Evolutionary conservation across 2,113 vertebrate species (phyloP).

Genomic region (Rhea americana): DNA sequence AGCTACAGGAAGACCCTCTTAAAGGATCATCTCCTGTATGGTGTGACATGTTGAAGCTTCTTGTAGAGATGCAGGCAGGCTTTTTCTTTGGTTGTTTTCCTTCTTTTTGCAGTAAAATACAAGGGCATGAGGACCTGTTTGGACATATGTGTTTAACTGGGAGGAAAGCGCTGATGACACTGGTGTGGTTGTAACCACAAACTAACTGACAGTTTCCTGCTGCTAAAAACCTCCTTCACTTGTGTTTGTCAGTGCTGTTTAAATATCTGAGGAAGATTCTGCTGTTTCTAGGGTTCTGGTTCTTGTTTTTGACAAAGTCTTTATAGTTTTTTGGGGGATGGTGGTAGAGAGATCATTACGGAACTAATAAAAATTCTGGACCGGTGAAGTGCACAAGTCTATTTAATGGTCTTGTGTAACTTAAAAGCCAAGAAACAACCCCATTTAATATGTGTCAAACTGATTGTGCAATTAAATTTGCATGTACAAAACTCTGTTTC

Average conservation of each 20-base stretch:
- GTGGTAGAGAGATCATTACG: neutral
- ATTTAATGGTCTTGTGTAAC: neutral
- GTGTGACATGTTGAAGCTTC: neutral
- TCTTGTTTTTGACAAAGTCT: constrained; percentile 5
- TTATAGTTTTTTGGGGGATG: neutral
- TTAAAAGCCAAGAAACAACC: neutral
- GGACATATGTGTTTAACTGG: neutral
- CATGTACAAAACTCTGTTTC: neutral
- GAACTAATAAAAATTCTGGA: neutral
- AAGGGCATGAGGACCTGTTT: neutral
- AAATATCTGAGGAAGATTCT: neutral
- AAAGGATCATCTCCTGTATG: neutral
- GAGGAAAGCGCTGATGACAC: constrained; percentile 38
- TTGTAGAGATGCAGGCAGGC: neutral
- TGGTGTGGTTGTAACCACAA: constrained; percentile 60
- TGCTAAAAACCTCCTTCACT: neutral
- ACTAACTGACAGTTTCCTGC: constrained; percentile 58
- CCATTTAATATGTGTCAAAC: neutral
- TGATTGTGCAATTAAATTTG: neutral
- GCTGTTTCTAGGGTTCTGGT: neutral
- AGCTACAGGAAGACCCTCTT: neutral
- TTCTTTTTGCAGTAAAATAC: neutral
- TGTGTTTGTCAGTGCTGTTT: constrained; percentile 4
- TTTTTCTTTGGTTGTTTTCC: neutral
- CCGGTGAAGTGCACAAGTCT: neutral